Conservation (phyloP, 53 echinoderm and acorn worm genomes). For the Holothuria leucospilota region DNA sequence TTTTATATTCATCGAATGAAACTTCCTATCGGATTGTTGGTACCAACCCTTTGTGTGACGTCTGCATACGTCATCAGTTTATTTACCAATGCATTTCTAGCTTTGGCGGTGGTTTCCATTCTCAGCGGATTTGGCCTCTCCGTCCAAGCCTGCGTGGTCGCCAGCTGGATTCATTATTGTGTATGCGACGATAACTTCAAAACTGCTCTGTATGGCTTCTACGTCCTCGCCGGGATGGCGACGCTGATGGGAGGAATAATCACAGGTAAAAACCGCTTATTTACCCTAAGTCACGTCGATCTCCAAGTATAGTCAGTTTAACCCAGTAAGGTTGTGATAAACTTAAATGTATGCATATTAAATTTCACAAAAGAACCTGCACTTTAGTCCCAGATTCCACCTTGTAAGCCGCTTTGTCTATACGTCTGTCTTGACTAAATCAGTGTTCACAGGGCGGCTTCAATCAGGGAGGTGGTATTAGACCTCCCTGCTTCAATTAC, state of each 20-base stretch:
- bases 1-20: not conserved
- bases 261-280: not conserved
- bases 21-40: not conserved
- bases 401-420: no score
- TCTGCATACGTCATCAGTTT: slow-evolving; percentile 3
- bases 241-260: slow-evolving; percentile 4
- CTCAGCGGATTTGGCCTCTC: slow-evolving; percentile 19
- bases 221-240: not conserved
- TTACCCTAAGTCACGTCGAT: no score
- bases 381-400: no score
- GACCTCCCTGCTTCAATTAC: no score
- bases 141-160: not conserved
- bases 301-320: no score
- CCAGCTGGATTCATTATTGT: not conserved
- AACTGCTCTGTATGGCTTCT: not conserved
- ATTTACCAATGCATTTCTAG: not conserved
- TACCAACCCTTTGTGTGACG: not conserved
- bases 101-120: not conserved
- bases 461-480: no score
- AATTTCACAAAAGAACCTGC: no score
- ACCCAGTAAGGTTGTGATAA: no score
- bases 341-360: no score
- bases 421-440: no score
- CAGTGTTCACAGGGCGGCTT: no score
- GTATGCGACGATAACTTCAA: not conserved